Conservation (phyloP, 2,797 vertebrate genomes). For the Enoplosus armatus region DNA sequence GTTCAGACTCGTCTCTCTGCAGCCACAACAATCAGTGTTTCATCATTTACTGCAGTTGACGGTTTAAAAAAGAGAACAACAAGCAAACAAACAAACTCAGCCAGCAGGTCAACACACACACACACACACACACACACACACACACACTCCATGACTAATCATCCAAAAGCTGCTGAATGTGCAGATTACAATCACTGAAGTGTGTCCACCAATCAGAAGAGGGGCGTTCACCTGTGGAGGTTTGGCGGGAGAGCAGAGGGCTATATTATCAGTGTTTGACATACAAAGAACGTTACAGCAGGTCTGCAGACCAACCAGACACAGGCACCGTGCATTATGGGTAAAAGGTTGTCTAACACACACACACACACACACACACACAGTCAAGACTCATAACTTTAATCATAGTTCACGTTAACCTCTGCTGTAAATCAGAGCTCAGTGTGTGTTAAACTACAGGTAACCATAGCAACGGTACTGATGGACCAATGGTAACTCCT, state of each 20-base stretch:
- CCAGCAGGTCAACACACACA: background rate
- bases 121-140: constrained; percentile 2
- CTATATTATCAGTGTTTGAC: background rate
- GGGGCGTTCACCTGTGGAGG: background rate
- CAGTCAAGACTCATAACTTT: no score
- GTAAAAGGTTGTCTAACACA: background rate
- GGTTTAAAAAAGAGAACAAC: background rate
- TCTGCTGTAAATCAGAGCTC: background rate
- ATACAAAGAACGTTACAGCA: background rate
- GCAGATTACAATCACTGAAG: background rate
- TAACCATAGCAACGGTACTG: constrained; percentile 3
- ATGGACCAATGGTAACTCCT: background rate
- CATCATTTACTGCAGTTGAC: constrained; percentile 23
- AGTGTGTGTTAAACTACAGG: background rate
- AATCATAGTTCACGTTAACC: no score
- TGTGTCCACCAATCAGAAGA: constrained; percentile 4
- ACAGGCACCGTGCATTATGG: background rate
- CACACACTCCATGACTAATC: background rate
- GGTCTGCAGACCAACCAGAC: background rate
- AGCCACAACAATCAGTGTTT: constrained; percentile 49
- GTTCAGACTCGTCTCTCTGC: background rate
- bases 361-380: background rate
- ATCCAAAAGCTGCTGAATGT: background rate
- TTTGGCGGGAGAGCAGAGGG: background rate
- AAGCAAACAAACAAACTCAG: background rate